Evolutionary conservation across 2,113 vertebrate species (phyloP).

Genomic region (Ptilorrhoa leucosticta): DNA sequence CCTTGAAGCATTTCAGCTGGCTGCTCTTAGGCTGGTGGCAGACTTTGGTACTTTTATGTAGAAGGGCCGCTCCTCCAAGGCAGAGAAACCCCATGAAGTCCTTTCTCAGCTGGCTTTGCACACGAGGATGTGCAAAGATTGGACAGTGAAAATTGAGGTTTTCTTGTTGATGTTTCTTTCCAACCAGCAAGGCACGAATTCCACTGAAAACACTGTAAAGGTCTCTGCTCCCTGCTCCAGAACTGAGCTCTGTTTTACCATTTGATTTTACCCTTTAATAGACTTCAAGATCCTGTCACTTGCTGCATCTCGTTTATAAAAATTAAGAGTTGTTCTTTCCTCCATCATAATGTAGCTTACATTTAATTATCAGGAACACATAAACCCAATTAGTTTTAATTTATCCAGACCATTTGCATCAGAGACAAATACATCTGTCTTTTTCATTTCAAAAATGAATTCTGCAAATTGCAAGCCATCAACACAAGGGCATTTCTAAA

Average conservation of each 20-base stretch:
- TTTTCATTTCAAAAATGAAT: constrained; percentile 9
- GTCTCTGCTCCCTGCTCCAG: neutral
- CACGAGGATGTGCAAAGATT: neutral
- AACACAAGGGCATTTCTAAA: constrained; percentile 52
- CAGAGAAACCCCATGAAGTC: neutral
- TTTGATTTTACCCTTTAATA: neutral
- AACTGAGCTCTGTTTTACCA: neutral
- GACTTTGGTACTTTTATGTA: no score
- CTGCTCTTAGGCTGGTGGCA: neutral
- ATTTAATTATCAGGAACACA: constrained; percentile 18
- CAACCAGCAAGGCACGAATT: neutral
- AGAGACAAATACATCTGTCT: neutral
- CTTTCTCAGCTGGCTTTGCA: neutral
- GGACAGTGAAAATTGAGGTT: neutral
- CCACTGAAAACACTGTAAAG: neutral
- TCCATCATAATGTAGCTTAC: neutral
- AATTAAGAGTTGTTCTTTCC: constrained; percentile 1
- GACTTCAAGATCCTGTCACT: neutral
- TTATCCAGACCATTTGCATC: constrained; percentile 9
- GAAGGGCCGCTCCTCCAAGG: neutral
- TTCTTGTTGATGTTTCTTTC: neutral
- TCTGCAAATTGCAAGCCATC: constrained; percentile 7
- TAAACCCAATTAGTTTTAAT: constrained; percentile 31
- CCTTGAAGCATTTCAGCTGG: neutral
- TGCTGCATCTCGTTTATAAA: constrained; percentile 20